A percentile compares a stretch with the other conserved stretches of the same genome.
phyloP scores from a whole-genome alignment of 2,888 invertebrate species.

The Tetragnatha montana region DNA sequence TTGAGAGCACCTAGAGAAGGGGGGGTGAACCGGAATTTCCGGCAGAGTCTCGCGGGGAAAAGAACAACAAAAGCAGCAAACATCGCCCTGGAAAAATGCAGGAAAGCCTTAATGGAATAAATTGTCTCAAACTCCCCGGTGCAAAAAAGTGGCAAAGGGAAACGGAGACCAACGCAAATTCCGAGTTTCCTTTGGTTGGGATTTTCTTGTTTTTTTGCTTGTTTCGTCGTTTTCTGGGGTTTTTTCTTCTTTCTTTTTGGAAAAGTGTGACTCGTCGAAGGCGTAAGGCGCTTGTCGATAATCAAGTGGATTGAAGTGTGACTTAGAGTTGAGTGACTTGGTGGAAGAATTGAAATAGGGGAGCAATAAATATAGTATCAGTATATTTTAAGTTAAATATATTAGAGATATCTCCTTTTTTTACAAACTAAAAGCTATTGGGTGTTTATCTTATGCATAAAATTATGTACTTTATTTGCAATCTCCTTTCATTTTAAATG shows the following conservation, averaged over 20 bases:
- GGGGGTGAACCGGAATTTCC: constrained; percentile 39
- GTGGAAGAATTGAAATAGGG: too few species aligned
- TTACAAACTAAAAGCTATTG: too few species aligned
- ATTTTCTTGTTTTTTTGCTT: constrained; percentile 9
- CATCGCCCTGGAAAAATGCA: constrained; percentile 15
- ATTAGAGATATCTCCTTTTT: too few species aligned
- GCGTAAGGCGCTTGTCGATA: constrained; percentile 20
- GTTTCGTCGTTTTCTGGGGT: neutral
- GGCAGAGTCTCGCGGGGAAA: constrained; percentile 3
- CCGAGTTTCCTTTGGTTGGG: constrained; percentile 28
- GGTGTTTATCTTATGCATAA: too few species aligned
- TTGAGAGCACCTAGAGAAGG: constrained; percentile 12
- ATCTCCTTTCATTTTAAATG: too few species aligned
- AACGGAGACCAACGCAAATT: constrained; percentile 27
- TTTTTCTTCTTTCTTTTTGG: constrained; percentile 10
- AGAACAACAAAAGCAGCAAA: constrained; percentile 8
- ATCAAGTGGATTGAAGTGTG: constrained; percentile 20
- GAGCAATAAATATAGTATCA: too few species aligned
- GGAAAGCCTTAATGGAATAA: constrained; percentile 45
- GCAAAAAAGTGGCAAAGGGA: constrained; percentile 2
- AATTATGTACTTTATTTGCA: too few species aligned
- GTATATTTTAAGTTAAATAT: too few species aligned
- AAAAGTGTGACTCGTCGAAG: neutral
- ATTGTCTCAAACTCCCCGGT: constrained; percentile 41
- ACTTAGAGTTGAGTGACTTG: neutral